These are phyloP conservation scores for Onychomys arenicola DNA, from an alignment of 2,797 vertebrate genomes.

Conservation along the genomic window DNA sequence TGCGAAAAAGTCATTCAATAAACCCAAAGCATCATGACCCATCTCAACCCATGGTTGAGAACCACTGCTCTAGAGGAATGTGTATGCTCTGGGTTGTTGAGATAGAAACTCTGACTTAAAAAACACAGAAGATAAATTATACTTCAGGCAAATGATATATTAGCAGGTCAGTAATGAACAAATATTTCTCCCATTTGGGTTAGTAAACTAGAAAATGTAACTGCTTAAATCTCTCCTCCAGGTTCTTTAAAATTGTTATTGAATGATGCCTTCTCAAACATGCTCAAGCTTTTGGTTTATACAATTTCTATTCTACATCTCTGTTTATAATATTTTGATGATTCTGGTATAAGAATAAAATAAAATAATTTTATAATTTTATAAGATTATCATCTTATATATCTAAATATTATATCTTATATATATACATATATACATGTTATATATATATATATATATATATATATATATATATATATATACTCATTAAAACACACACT, in stretches of 20 bases:
- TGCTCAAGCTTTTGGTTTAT: neutral
- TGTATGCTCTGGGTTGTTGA: neutral
- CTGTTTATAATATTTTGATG: neutral
- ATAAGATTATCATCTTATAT: neutral
- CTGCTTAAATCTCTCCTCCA: neutral
- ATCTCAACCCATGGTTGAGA: neutral
- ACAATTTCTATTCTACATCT: neutral
- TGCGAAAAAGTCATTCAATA: neutral
- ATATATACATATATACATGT: neutral
- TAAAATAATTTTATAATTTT: no score
- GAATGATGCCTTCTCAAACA: neutral
- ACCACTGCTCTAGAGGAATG: neutral
- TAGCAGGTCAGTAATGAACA: neutral
- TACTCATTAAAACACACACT: neutral
- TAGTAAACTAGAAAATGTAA: neutral
- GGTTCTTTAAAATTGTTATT: neutral
- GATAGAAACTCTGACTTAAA: neutral
- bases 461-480: neutral
- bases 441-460: accelerated
- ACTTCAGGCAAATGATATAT: neutral
- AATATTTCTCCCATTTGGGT: neutral
- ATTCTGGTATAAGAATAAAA: neutral
- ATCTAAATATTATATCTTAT: neutral
- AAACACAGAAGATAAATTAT: neutral
- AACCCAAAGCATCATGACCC: neutral